Evolutionary conservation across 2,113 vertebrate species (phyloP), one percentile per base, ranked within the genome.

Genomic region (Atherinomorus stipes): DNA sequence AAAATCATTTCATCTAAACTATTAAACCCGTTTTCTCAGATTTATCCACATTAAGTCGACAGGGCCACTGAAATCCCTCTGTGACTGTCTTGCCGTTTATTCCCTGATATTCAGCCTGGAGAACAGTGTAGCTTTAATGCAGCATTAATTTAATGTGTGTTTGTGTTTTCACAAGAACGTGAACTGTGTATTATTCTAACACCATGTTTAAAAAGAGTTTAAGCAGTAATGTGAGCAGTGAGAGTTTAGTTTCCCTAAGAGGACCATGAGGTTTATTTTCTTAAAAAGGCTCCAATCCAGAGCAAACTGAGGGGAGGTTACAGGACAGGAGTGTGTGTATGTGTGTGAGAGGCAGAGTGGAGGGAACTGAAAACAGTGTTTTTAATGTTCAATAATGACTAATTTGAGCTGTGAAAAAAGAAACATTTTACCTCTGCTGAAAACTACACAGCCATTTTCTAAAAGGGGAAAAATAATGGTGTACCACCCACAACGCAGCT

Each of bases 401-500:
- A 21, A 79, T 70, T 86, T 76, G n/a, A 65, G 54, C 56, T 15
- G 59, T 44, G 67, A 40, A 60, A 68, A 67, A 76, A 80, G 81
- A 88, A 85, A 83, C 81, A 85, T 57, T 88, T 69, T 68, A 67
- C 64, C 42, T 58, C 61, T 62, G 21, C 57, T 70, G 38, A 72
- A 19, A 53, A 38, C 47, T 16, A 37, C 66, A 44, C 58, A 76
- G 69, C 77, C 44, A 66, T 83, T 84, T 61, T 75, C 31, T 22
- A 31, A 61, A 7, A 57, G 71, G 64, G 25, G 63, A 81, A 74
- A 16, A 85, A 76, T 81, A 89, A 88, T 50, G 71, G 62, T 51
- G 62, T 58, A 11, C 91, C 91, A 93, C 90, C 91, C 90, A 93
- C 89, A 64, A 58, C 52, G 85, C 64, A 71, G 83, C 78, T 84